phyloP scores from a whole-genome alignment of 2,888 invertebrate genomes.

The Apeira syringaria region DNA sequence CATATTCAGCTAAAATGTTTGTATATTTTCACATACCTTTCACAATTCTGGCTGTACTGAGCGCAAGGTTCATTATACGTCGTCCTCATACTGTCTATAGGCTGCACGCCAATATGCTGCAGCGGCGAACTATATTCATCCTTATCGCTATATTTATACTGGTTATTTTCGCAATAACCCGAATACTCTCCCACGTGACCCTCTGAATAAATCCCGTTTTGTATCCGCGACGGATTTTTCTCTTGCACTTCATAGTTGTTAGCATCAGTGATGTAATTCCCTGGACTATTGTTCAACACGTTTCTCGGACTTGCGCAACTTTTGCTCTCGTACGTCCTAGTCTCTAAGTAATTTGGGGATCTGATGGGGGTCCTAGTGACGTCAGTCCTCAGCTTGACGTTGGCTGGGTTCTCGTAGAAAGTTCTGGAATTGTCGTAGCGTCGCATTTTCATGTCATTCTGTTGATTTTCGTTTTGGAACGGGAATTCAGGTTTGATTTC shows the following conservation, averaged over 20 bases:
- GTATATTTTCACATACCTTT: slow-evolving; percentile 32
- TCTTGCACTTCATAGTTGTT: slow-evolving; percentile 54
- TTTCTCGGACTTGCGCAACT: slow-evolving; percentile 66
- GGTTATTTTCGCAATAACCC: slow-evolving; percentile 56
- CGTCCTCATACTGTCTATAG: slow-evolving; percentile 57
- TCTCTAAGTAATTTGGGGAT: slow-evolving; percentile 64
- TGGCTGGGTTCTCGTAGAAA: slow-evolving; percentile 69
- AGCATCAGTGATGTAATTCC: slow-evolving; percentile 56
- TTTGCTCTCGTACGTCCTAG: slow-evolving; percentile 58
- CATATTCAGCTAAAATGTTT: too few species aligned
- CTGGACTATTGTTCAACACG: slow-evolving; percentile 62
- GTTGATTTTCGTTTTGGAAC: slow-evolving; percentile 41
- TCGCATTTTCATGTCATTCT: slow-evolving; percentile 52
- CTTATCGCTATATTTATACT: slow-evolving; percentile 63
- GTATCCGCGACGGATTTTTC: slow-evolving; percentile 43
- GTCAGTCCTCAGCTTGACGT: slow-evolving; percentile 42
- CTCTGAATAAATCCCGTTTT: slow-evolving; percentile 57
- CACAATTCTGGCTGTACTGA: slow-evolving; percentile 62
- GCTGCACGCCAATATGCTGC: slow-evolving; percentile 53
- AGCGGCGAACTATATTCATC: slow-evolving; percentile 59
- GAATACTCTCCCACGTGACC: slow-evolving; percentile 59
- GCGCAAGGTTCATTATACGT: slow-evolving; percentile 55
- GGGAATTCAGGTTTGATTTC: slow-evolving; percentile 69
- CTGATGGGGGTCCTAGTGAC: slow-evolving; percentile 52
- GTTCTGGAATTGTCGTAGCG: slow-evolving; percentile 59